Evolutionary conservation across 2,113 vertebrate species (phyloP), one percentile per base, ranked within the genome.

Genomic region (Ochotona princeps): DNA sequence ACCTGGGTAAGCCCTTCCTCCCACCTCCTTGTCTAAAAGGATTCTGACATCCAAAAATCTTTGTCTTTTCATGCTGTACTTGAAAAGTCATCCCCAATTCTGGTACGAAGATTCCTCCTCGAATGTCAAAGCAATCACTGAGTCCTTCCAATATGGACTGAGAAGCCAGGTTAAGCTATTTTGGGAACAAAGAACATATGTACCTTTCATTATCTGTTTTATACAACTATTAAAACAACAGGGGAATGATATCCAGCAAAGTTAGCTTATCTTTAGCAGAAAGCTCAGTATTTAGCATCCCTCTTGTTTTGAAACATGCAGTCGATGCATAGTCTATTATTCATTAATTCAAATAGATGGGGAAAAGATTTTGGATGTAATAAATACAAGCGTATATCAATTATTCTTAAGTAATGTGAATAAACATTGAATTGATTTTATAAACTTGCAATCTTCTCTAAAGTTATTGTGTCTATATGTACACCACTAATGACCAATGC

Each of bases 41-140:
- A 97, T 99, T 99, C 85, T 99, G 99, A 96, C 99, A 99, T 81
- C 99, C 99, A 93, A 99, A 99, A 97, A 99, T 99, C 97, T 99
- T 99, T 0, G 99, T 99, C 80, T 96, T 99, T 92, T 99, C 98
- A 12, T 99, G 99, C 83, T 99, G 99, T 32, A 99, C 99, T 3
- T 98, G 98, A 97, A 99, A 99, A 95, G 96, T 99, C 98, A 99
- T 98, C 82, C 99, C 99, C 96, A 99, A 90, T 91, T 99, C 99
- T 57, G 99, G 99, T 88, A 99, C 98, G 88, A 98, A 99, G 96
- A 99, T 98, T 97, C 99, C 99, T 63, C 99, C 99, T 97, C 99
- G 98, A 97, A 99, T 99, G 94, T 99, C 99, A 94, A 99, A 99
- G 97, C 99, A 99, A 3, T 99, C 99, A 0, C 99, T 99, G 61